A percentile compares a stretch with the other conserved stretches of the same genome.
Conservation (phyloP, 92 coral and sea anemone species). For the Paragorgia papillata region DNA sequence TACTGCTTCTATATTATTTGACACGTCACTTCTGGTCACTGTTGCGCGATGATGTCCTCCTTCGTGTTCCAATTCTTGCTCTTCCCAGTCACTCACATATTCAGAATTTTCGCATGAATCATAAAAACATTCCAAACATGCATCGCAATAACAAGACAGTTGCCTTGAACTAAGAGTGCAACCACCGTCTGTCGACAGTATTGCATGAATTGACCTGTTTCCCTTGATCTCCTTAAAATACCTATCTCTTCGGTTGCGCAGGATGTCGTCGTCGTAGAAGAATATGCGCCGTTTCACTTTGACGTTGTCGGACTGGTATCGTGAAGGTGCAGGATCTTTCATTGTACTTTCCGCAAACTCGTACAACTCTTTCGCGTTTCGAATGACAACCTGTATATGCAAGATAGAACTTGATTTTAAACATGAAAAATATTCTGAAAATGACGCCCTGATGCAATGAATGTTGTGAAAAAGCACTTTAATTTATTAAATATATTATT, state of each 20-base stretch:
- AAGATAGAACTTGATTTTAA: not conserved
- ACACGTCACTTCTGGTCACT: conserved; percentile 22
- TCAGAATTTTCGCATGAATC: not conserved
- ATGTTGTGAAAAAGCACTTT: not conserved
- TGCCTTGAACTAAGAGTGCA: conserved; percentile 21
- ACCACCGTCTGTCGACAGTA: conserved; percentile 29
- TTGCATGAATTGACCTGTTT: conserved; percentile 22
- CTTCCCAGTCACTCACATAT: conserved; percentile 23
- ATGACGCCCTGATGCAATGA: too few relatives aligned
- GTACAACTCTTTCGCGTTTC: conserved; percentile 25
- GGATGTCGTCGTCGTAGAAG: conserved; percentile 3
- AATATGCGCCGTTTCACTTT: conserved; percentile 19
- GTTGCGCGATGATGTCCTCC: conserved; percentile 1
- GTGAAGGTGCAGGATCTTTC: conserved; percentile 21
- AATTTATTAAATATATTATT: conserved; percentile 33
- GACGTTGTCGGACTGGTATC: conserved; percentile 14
- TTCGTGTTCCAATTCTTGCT: conserved; percentile 6
- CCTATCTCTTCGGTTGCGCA: conserved; percentile 29
- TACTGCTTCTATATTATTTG: conserved; percentile 11
- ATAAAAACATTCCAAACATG: conserved; percentile 30
- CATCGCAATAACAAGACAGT: conserved; percentile 26
- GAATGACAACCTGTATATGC: conserved; percentile 12
- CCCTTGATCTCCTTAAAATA: conserved; percentile 20
- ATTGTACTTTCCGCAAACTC: conserved; percentile 21
- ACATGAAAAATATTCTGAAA: too few relatives aligned